These are phyloP conservation scores for Acyrthosiphon pisum DNA, from an alignment of 1,140 invertebrate genomes.

Conservation along the genomic window DNA sequence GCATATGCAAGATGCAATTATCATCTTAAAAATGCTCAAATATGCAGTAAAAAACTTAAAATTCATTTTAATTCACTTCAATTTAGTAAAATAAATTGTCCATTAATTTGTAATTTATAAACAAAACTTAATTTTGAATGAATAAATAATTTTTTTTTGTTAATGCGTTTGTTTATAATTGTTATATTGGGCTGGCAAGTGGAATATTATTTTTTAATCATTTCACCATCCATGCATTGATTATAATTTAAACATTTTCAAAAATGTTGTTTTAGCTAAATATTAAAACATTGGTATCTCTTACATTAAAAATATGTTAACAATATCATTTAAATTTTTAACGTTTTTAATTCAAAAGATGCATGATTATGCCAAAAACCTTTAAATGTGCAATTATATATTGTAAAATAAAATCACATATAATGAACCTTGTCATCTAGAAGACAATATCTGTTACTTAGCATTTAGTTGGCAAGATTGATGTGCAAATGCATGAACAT, in stretches of 20 bases:
- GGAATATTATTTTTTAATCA: not conserved
- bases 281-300: not conserved
- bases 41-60: no score
- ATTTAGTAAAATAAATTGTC: no score
- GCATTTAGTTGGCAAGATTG: not conserved
- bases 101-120: not conserved
- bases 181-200: not conserved
- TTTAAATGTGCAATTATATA: no score
- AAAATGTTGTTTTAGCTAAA: not conserved
- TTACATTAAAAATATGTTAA: not conserved
- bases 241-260: not conserved
- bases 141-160: not conserved
- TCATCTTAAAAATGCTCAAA: not conserved
- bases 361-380: not conserved
- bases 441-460: not conserved
- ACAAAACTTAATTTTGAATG: not conserved
- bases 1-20: not conserved
- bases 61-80: no score
- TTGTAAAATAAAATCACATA: no score
- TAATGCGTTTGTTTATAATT: not conserved
- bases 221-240: not conserved
- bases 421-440: not conserved
- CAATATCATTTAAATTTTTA: not conserved
- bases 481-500: not conserved
- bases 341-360: not conserved